Base-by-base conservation (phyloP, 1,140 invertebrate species). In the Brevipalpus yothersi region DNA sequence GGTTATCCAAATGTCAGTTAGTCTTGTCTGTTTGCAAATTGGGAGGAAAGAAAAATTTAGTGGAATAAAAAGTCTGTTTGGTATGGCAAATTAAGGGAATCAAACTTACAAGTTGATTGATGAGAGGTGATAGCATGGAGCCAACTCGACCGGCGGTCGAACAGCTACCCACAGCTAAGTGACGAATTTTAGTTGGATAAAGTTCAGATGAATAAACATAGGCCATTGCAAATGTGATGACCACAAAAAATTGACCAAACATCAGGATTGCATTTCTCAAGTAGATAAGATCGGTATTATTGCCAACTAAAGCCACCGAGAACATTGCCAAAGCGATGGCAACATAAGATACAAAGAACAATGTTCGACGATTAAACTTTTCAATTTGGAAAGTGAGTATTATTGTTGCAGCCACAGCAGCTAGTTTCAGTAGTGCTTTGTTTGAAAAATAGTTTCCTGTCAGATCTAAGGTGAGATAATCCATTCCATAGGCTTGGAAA, bases 141-240 rank as follows among this genome's bases (percentile, higher is more conserved):
- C 69, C 70, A 12, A 71, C 58, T 47, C 72, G 61, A 0, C 69
- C 70, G n/a, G 58, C 58, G 19, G 66, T 64, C 4, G 70, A 72
- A n/a, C 68, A 63, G 2, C 65, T 58, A 4, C 72, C 71, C 41
- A 72, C 56, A 23, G 62, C 69, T 7, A 65, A 63, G 53, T 72
- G 71, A 12, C 72, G 63, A 12, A 72, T 63, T 2, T 67, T 63
- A 1, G 85, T 88, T 1, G 85, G 85, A 66, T 84, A 86, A 66
- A 86, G 80, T 72, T 89, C 85, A 4, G 80, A 79, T 10, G 84
- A 81, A 67, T 82, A 84, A 49, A 87, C 75, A 66, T 86, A 87
- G 42, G 86, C 78, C 1, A 82, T 78, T 39, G 79, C 82, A 66
- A 83, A 88, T 8, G 82, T 82, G 0, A 82, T 78, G 0, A 84